phyloP scores from a whole-genome alignment of 2,797 vertebrate genomes.

The Aratinga solstitialis region DNA sequence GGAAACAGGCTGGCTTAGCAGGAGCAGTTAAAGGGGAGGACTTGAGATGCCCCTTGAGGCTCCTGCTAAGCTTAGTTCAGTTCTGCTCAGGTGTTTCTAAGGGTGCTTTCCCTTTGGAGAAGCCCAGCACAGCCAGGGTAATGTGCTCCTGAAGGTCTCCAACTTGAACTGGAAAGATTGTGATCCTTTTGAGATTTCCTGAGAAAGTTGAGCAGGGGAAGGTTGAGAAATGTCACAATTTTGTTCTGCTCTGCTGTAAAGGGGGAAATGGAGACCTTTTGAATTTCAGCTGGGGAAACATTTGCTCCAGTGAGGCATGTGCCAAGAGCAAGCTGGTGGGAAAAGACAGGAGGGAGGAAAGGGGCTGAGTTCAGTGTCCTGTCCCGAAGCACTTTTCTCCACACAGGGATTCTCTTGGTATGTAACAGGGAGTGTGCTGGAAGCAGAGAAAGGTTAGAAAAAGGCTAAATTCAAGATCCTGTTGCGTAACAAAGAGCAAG shows the following conservation, averaged over 20 bases:
- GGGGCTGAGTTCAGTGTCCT: background rate
- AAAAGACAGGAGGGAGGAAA: background rate
- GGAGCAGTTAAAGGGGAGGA: background rate
- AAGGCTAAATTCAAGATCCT: background rate
- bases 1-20: background rate
- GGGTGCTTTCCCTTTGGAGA: background rate
- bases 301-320: background rate
- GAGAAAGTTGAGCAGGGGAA: background rate
- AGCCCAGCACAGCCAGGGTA: background rate
- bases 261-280: background rate
- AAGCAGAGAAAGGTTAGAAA: background rate
- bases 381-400: too few relatives aligned
- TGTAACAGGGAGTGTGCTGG: background rate
- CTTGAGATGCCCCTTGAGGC: background rate
- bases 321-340: slow-evolving; percentile 24
- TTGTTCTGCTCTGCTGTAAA: background rate
- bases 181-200: background rate
- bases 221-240: slow-evolving; percentile 24
- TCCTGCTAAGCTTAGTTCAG: background rate
- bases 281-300: background rate
- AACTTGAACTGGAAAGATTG: background rate
- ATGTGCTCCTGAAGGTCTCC: background rate
- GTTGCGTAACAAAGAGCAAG: background rate
- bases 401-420: background rate
- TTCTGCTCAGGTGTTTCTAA: background rate